phyloP scores from a whole-genome alignment of 2,888 invertebrate genomes.

The Apoderus coryli region DNA sequence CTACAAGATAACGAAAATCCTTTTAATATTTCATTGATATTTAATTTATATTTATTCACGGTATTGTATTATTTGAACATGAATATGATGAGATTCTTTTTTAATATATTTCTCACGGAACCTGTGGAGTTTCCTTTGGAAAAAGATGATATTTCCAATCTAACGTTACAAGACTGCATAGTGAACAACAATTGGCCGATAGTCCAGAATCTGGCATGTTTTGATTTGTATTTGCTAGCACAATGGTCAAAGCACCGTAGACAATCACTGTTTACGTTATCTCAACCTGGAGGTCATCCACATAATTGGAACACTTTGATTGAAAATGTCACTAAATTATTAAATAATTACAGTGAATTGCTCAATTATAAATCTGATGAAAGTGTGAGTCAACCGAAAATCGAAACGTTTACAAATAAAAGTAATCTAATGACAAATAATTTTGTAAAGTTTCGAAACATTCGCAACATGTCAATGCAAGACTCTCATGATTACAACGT shows the following conservation, averaged over 20 bases:
- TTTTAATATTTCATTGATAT: slow-evolving; percentile 33
- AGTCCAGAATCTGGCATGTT: slow-evolving; percentile 59
- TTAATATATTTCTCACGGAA: slow-evolving; percentile 56
- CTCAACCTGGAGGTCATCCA: slow-evolving; percentile 76
- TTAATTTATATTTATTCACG: slow-evolving; percentile 55
- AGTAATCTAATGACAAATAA: slow-evolving; percentile 1
- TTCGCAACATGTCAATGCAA: slow-evolving; percentile 26
- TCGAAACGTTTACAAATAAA: not conserved
- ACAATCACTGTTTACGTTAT: slow-evolving; percentile 51
- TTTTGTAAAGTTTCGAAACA: slow-evolving; percentile 21
- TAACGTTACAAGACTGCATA: slow-evolving; percentile 48
- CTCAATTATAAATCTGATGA: slow-evolving; percentile 35
- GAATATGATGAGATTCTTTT: slow-evolving; percentile 54
- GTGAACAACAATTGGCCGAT: slow-evolving; percentile 46
- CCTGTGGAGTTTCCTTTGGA: slow-evolving; percentile 50
- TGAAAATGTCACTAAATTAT: slow-evolving; percentile 44
- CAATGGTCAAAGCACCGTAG: slow-evolving; percentile 46
- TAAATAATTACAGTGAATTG: slow-evolving; percentile 51
- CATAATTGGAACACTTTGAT: slow-evolving; percentile 70
- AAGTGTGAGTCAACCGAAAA: slow-evolving; percentile 8
- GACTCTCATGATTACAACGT: slow-evolving; percentile 19
- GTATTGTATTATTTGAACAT: slow-evolving; percentile 55
- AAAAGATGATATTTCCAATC: slow-evolving; percentile 28
- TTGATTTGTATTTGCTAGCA: slow-evolving; percentile 55
- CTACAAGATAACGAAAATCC: slow-evolving; percentile 35